These are phyloP conservation scores for Calyptomena viridis DNA, from an alignment of 2,113 vertebrate species.

Conservation along the genomic window DNA sequence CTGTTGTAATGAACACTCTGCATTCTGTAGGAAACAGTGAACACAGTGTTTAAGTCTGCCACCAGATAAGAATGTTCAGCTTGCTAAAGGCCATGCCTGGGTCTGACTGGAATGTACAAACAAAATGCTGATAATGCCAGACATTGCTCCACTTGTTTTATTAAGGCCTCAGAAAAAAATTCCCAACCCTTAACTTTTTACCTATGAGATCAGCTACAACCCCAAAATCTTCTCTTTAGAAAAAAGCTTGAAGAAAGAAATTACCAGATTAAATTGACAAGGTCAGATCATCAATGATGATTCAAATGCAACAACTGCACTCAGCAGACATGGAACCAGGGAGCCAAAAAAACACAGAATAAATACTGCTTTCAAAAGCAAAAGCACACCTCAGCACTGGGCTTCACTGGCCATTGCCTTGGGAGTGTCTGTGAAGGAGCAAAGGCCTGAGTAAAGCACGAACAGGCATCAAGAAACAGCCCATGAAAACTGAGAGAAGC, in stretches of 20 bases:
- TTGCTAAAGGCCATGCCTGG: background rate
- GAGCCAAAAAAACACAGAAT: background rate
- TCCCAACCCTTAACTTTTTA: background rate
- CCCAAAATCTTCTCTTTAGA: background rate
- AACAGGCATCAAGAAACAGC: background rate
- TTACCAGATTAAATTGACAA: background rate
- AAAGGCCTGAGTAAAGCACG: background rate
- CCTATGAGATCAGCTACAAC: background rate
- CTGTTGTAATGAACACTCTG: constrained; percentile 81
- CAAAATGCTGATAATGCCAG: background rate
- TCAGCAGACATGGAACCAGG: background rate
- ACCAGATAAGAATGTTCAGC: background rate
- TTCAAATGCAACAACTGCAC: background rate
- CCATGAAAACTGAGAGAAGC: background rate
- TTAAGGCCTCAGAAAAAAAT: background rate
- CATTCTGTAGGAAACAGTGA: constrained; percentile 72
- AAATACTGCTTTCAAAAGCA: background rate
- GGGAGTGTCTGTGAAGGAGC: background rate
- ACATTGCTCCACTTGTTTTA: background rate
- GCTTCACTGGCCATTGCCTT: background rate
- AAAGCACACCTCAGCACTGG: background rate
- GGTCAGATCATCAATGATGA: background rate
- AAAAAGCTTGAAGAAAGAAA: background rate
- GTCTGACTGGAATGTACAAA: constrained; percentile 8
- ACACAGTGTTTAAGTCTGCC: background rate